Evolutionary conservation across 1,140 invertebrate species (phyloP), one percentile per base, ranked within the genome.

Genomic region (Schmidtea mediterranea): DNA sequence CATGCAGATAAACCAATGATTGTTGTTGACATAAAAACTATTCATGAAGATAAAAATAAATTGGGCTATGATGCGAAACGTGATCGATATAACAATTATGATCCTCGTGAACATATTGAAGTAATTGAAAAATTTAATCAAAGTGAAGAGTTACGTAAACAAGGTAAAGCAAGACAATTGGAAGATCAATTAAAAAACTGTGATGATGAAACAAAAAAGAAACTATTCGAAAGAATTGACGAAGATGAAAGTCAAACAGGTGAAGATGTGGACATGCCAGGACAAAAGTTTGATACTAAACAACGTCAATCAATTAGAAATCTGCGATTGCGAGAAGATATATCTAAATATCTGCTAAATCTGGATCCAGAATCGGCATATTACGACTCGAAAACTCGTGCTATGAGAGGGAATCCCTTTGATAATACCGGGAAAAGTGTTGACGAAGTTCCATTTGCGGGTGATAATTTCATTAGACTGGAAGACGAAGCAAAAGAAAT

Each of bases 311-410:
- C 70, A 23, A 87, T 98, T 0, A 69, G 92, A 59, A 98, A 98
- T 72, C 69, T 98, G 51, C 73, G 92, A 58, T 98, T 98, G 53
- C 71, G 92, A 55, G 90, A 98, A 69, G 92, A 98, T 62, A 95
- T 86, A 0, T 90, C 90, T 0, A 97, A 95, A 69, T 98, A 98
- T 70, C 68, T 98, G 40, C 71, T 87, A 40, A 97, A 97, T 67
- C 71, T 98, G 52, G 86, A 97, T 69, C 77, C 80, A 0, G 87
- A 89, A 60, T 94, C 87, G 0, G 87, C 90, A 0, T 94, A 92
- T 65, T 98, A 98, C 68, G 92, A 98, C 69, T 86, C 87, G 0
- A 95, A 98, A 69, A 92, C 87, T 0, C 71, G 90, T 50, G 83
- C 89, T 0, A 98, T 98, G 92, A 75, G 90, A 50, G 89, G 92